Percentiles rank a stretch among this genome's conserved stretches.
Conservation (phyloP, 2,113 vertebrate genomes). For the Callocephalon fimbriatum region DNA sequence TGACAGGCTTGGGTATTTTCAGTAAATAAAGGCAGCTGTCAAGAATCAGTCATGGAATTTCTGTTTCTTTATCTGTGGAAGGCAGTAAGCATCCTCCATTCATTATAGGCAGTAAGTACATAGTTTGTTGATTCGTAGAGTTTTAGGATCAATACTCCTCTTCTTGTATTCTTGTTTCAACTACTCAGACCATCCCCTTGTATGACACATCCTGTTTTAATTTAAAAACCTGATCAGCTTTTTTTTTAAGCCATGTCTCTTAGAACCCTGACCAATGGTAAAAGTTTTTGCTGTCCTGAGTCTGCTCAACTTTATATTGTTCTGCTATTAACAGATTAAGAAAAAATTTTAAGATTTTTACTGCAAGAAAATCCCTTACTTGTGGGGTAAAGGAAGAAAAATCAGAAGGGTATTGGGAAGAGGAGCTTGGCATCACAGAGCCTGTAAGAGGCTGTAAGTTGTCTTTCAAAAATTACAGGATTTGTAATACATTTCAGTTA, state of each 20-base stretch:
- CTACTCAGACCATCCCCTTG: accelerated
- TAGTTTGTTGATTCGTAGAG: not conserved
- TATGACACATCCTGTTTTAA: not conserved
- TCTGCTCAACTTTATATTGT: not conserved
- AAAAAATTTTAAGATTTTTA: not conserved
- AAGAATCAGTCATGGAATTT: not conserved
- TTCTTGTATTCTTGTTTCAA: not conserved
- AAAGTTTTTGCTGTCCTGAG: not conserved
- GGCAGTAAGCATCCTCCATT: not conserved
- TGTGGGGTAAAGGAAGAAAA: not conserved
- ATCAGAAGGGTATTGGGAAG: not conserved
- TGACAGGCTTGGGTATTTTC: not conserved
- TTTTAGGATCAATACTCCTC: not conserved
- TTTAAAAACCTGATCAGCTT: not conserved
- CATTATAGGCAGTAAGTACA: not conserved
- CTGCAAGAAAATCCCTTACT: not conserved
- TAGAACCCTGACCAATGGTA: not conserved
- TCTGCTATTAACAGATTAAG: not conserved
- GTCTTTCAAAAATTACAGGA: not conserved
- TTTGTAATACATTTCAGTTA: not conserved
- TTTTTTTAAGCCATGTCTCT: not conserved
- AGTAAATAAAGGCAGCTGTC: not conserved
- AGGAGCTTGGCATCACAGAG: not conserved
- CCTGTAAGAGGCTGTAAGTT: not conserved
- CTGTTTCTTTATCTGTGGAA: not conserved